These are phyloP conservation scores for Colius striatus DNA, from an alignment of 2,113 vertebrate species.

Conservation along the genomic window DNA sequence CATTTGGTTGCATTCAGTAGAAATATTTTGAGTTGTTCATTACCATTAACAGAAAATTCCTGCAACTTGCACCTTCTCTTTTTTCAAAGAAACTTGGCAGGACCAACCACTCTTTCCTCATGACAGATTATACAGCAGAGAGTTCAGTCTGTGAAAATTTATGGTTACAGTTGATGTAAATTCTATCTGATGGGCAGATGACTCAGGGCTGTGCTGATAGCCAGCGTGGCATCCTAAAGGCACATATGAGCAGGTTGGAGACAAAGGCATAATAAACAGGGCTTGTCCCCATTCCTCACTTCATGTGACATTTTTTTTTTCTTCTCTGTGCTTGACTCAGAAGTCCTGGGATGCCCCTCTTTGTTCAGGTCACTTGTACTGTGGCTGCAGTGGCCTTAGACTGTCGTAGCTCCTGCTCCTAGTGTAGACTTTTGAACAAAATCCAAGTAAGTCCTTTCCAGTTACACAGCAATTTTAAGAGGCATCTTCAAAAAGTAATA, in stretches of 20 bases:
- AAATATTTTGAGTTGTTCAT: constrained; percentile 25
- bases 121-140: background rate
- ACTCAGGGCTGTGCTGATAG: background rate
- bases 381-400: background rate
- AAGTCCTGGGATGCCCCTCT: background rate
- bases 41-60: constrained; percentile 5
- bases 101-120: background rate
- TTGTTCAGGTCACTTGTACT: background rate
- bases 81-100: background rate
- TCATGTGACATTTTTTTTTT: background rate
- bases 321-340: background rate
- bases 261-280: background rate
- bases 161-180: constrained; percentile 29
- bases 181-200: constrained; percentile 44
- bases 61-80: background rate
- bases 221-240: background rate
- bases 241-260: background rate
- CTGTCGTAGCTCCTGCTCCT: background rate
- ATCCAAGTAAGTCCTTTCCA: background rate
- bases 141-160: constrained; percentile 2
- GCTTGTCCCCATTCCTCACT: background rate
- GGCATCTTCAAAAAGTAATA: background rate
- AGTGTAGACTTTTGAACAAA: background rate
- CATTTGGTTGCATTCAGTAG: background rate
- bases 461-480: background rate